Conservation (phyloP, 1,140 invertebrate genomes). For the Hesperophylax magnus region DNA sequence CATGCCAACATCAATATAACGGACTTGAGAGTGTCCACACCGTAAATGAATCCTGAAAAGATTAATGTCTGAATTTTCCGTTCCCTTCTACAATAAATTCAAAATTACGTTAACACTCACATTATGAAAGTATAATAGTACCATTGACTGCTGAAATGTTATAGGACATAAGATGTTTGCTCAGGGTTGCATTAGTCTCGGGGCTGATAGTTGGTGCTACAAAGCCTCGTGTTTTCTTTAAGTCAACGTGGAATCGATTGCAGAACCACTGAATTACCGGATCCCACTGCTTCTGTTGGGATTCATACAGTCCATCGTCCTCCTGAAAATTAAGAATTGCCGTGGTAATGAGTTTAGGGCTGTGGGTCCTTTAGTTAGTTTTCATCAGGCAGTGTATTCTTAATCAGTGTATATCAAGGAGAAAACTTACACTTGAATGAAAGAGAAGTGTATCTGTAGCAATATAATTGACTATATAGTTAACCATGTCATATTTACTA, state of each 20-base stretch:
- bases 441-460: conserved; percentile 91
- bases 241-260: conserved; percentile 80
- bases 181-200: conserved; percentile 78
- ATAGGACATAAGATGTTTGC: conserved; percentile 83
- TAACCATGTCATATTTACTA: conserved; percentile 82
- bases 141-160: conserved; percentile 85
- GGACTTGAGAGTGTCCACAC: conserved; percentile 93
- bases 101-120: too few species aligned
- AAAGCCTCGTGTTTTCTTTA: conserved; percentile 81
- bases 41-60: conserved; percentile 84
- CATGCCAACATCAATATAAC: conserved; percentile 88
- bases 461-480: conserved; percentile 85
- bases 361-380: too few species aligned
- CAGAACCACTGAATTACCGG: conserved; percentile 92
- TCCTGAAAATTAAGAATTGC: conserved; percentile 70
- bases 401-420: background rate
- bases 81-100: too few species aligned
- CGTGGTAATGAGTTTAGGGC: background rate
- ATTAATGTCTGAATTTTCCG: conserved; percentile 5
- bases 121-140: conserved; percentile 59
- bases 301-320: conserved; percentile 78
- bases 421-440: conserved; percentile 77
- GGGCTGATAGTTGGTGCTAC: conserved; percentile 75
- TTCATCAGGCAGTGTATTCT: too few species aligned
- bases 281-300: conserved; percentile 89